These are phyloP conservation scores for Leuciscus idus DNA, from an alignment of 2,113 vertebrate genomes.

Conservation along the genomic window DNA sequence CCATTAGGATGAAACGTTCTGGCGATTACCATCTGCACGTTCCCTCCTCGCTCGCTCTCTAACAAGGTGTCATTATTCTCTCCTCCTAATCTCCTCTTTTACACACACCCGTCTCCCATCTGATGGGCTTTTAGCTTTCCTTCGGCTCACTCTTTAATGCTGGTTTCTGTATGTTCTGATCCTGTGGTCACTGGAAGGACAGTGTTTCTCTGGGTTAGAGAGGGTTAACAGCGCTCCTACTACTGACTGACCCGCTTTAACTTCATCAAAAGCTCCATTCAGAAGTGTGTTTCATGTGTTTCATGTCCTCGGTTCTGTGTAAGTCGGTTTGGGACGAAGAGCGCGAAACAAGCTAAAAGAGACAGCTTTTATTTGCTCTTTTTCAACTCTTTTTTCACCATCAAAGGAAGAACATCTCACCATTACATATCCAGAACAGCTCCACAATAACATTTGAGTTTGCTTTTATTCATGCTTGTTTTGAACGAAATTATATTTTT, in stretches of 20 bases:
- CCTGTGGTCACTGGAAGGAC: background rate
- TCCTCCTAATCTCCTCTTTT: conserved; percentile 28
- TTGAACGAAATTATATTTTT: too few relatives aligned
- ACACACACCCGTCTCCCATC: conserved; percentile 11
- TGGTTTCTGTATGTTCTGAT: background rate
- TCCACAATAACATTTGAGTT: too few relatives aligned
- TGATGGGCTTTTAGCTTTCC: background rate
- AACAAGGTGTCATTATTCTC: conserved; percentile 58
- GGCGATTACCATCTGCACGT: conserved; percentile 44
- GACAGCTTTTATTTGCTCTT: too few relatives aligned
- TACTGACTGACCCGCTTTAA: background rate
- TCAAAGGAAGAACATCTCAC: too few relatives aligned
- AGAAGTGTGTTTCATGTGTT: too few relatives aligned
- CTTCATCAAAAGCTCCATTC: background rate
- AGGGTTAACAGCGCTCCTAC: background rate
- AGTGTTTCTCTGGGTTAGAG: background rate
- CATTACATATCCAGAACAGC: too few relatives aligned
- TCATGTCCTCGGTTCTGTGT: too few relatives aligned
- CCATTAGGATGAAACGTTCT: conserved; percentile 58
- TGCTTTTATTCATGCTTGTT: too few relatives aligned
- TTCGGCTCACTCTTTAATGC: background rate
- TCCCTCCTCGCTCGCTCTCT: conserved; percentile 6
- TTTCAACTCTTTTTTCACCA: too few relatives aligned
- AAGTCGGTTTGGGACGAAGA: too few relatives aligned
- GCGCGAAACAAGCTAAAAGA: too few relatives aligned